Evolutionary conservation across 2,113 vertebrate species (phyloP).

Genomic region (Poeciliopsis occidentalis): DNA sequence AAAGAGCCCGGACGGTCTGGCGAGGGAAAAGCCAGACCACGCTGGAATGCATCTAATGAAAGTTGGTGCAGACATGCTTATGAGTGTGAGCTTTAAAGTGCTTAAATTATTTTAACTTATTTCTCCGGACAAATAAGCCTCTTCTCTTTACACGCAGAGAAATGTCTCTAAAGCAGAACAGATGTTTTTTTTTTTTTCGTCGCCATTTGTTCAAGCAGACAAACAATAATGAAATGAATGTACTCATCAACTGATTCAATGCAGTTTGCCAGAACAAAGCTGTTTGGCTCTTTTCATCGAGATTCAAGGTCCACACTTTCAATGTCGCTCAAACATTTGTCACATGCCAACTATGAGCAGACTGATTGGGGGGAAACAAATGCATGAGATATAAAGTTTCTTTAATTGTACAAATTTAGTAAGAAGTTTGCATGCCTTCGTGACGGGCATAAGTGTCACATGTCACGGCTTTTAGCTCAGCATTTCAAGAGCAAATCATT

Average conservation of each 20-base stretch:
- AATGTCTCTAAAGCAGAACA: background rate
- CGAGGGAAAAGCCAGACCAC: background rate
- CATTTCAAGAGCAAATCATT: background rate
- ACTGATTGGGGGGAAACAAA: background rate
- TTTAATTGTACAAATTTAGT: background rate
- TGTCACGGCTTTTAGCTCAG: background rate
- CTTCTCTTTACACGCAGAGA: background rate
- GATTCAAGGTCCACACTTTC: background rate
- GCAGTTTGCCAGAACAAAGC: background rate
- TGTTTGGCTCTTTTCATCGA: background rate
- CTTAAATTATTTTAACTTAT: background rate
- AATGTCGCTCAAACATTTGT: background rate
- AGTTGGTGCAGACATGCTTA: slow-evolving; percentile 8
- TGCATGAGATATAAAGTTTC: background rate
- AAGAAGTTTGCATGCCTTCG: background rate
- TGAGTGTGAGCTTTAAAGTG: slow-evolving; percentile 4
- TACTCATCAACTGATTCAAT: background rate
- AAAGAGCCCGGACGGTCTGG: slow-evolving; percentile 6
- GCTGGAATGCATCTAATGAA: slow-evolving; percentile 27
- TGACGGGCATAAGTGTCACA: background rate
- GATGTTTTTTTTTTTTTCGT: too few relatives aligned
- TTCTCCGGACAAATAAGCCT: background rate
- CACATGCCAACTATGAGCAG: background rate
- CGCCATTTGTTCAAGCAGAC: background rate
- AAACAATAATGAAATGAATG: background rate